Percentiles rank a stretch among this genome's conserved stretches.
Evolutionary conservation across 2,888 invertebrate genomes (phyloP).

Genomic region (Drosophila fulvimacula): DNA sequence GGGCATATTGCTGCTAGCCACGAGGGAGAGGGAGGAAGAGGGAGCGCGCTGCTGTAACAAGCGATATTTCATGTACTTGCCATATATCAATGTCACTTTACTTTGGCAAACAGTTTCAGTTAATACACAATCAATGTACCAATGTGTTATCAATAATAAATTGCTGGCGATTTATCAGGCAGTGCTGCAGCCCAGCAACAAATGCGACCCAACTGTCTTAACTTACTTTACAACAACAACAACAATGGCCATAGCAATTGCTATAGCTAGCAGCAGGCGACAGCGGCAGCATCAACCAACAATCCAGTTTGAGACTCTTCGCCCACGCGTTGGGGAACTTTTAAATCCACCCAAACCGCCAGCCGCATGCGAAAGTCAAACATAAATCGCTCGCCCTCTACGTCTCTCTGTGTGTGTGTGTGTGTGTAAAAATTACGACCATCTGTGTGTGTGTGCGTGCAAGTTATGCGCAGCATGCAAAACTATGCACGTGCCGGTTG

Average conservation of each 20-base stretch:
- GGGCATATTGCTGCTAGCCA: slow-evolving; percentile 48
- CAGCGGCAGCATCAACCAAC: slow-evolving; percentile 36
- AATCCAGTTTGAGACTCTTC: slow-evolving; percentile 51
- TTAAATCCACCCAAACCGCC: slow-evolving; percentile 75
- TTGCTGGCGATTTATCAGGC: slow-evolving; percentile 79
- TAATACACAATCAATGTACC: slow-evolving; percentile 81
- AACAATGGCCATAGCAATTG: slow-evolving; percentile 24
- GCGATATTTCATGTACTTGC: slow-evolving; percentile 79
- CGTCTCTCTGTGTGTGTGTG: slow-evolving; percentile 22
- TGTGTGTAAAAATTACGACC: slow-evolving; percentile 65
- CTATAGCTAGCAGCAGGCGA: slow-evolving; percentile 52
- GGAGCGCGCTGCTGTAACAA: slow-evolving; percentile 57
- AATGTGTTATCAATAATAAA: slow-evolving; percentile 81
- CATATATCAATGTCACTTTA: slow-evolving; percentile 80
- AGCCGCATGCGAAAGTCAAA: slow-evolving; percentile 79
- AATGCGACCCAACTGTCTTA: slow-evolving; percentile 43
- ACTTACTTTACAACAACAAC: slow-evolving; percentile 48
- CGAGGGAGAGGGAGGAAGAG: neutral
- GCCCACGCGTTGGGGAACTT: slow-evolving; percentile 53
- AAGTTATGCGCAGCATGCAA: slow-evolving; percentile 80
- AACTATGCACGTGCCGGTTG: slow-evolving; percentile 78
- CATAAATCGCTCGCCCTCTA: slow-evolving; percentile 73
- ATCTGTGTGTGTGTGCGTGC: slow-evolving; percentile 47
- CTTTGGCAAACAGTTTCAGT: slow-evolving; percentile 82
- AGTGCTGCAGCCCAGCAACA: slow-evolving; percentile 53